phyloP scores from a whole-genome alignment of 2,797 vertebrate species.

The Aphelocoma californica region DNA sequence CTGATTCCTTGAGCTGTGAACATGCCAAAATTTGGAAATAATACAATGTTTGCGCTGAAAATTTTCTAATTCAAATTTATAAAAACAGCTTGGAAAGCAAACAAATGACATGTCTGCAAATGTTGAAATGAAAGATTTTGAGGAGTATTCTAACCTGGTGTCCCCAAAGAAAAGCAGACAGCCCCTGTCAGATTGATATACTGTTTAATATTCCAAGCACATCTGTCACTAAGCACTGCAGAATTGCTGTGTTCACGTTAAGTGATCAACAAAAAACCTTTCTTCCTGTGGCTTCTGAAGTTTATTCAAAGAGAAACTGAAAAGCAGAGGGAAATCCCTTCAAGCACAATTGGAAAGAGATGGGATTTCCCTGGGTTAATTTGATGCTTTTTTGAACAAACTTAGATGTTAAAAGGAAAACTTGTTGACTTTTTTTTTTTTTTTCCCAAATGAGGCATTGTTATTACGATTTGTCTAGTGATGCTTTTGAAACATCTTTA shows the following conservation, averaged over 20 bases:
- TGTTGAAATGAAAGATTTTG: neutral
- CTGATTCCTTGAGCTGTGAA: constrained; percentile 10
- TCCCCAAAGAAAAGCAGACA: neutral
- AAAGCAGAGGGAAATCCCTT: constrained; percentile 39
- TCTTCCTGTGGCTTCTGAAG: neutral
- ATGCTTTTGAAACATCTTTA: neutral
- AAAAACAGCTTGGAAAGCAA: neutral
- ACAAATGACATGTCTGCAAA: neutral
- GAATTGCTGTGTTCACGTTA: constrained; percentile 34
- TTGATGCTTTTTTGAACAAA: neutral
- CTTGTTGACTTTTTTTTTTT: neutral
- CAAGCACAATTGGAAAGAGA: neutral
- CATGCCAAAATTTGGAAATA: constrained; percentile 8
- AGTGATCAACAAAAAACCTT: constrained; percentile 12
- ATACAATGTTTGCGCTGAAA: neutral
- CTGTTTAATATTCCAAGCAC: constrained; percentile 12
- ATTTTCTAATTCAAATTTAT: neutral
- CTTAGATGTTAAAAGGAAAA: neutral
- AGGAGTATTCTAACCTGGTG: neutral
- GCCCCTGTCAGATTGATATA: neutral
- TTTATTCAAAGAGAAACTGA: constrained; percentile 33
- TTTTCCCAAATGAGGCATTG: neutral
- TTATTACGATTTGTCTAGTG: neutral
- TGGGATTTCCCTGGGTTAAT: neutral
- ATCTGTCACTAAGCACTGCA: constrained; percentile 3